phyloP scores from a whole-genome alignment of 2,113 vertebrate genomes.

The Chionomys nivalis region DNA sequence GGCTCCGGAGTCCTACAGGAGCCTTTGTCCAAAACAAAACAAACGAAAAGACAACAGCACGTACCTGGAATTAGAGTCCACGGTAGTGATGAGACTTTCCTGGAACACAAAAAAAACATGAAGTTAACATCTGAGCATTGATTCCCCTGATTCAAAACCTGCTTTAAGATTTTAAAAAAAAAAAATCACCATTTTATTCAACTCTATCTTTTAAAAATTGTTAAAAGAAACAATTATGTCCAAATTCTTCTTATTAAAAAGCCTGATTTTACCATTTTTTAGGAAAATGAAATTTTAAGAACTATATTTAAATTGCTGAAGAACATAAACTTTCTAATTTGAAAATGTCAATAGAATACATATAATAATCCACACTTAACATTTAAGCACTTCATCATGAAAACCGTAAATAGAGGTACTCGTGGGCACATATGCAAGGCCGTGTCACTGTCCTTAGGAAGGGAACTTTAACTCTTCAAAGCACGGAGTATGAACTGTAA shows the following conservation, averaged over 20 bases:
- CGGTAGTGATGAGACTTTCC: slow-evolving; percentile 86
- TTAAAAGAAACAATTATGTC: neutral
- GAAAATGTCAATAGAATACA: neutral
- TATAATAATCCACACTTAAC: neutral
- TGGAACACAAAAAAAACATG: slow-evolving; percentile 78
- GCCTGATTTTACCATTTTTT: neutral
- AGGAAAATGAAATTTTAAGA: slow-evolving; percentile 12
- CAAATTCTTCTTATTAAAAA: slow-evolving; percentile 5
- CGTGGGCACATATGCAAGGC: neutral
- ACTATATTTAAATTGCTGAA: slow-evolving; percentile 13
- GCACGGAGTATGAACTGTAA: neutral
- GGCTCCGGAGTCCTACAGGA: neutral
- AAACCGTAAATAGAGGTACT: neutral
- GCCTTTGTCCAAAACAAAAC: neutral
- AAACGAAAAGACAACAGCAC: neutral
- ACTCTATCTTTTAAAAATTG: neutral
- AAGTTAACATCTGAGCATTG: neutral
- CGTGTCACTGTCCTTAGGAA: neutral
- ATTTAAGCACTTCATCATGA: neutral
- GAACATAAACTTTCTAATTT: neutral
- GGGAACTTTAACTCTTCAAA: neutral
- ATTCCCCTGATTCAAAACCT: neutral
- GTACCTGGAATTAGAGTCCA: slow-evolving; percentile 86
- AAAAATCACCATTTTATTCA: neutral
- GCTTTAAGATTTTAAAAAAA: neutral